Base-by-base conservation (phyloP, 2,113 vertebrate genomes). In the Myotis brandtii region DNA sequence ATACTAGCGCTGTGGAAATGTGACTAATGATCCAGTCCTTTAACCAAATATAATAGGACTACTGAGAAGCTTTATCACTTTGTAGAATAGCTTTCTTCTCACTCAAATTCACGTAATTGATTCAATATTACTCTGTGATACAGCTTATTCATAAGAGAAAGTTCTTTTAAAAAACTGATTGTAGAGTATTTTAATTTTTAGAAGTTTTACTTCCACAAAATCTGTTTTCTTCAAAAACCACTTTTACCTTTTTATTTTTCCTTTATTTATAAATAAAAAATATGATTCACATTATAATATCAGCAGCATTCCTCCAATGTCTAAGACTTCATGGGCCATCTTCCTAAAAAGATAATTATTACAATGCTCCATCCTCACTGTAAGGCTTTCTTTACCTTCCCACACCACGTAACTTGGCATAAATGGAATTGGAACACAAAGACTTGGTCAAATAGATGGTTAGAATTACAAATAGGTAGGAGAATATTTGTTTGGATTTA, bases 1-100 rank as follows among this genome's bases (percentile, higher is more conserved):
- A 96, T 90, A 96, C 37, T 93, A 96, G 87, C 73, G 27, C 50
- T 91, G 56, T 96, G 82, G 69, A 93, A 96, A 94, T 93, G 79
- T 95, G 89, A 96, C 95, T 91, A 89, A 86, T 62, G 91, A 95
- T 88, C 73, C 75, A 97, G 89, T 56, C 77, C 89, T 97, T 96
- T 95, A 95, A 52, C 73, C 95, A 96, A 95, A 95, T 82, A 93
- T 79, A 96, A 95, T 16, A 86, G 77, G 80, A 89, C 73, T 59
- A 95, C 76, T 56, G 64, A 95, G 88, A 94, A 96, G 73, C 88
- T 96, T 91, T 96, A 89, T 83, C 89, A 92, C 84, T 95, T 95
- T 88, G 50, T 72, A 95, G 79, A 89, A 90, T 27, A 96, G 64
- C 43, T 97, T 95, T 96, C 69, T 91, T 88, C 94, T 97, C 83